phyloP scores from a whole-genome alignment of 2,888 invertebrate species.

The Amiota mariae region DNA sequence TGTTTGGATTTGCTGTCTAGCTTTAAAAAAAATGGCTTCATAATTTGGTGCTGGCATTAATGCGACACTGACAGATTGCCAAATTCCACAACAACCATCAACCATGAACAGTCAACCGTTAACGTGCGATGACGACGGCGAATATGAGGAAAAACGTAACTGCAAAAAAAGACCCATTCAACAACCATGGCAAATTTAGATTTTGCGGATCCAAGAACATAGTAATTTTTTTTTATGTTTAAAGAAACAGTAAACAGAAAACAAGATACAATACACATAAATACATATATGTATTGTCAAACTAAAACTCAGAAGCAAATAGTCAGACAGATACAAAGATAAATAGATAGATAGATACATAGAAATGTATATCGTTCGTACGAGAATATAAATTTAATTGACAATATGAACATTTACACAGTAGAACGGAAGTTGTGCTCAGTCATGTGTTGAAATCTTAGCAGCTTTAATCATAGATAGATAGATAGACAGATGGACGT shows the following conservation, averaged over 20 bases:
- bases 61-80: conserved; percentile 63
- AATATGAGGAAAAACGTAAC: neutral
- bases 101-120: conserved; percentile 1
- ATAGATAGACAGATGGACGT: too few species aligned
- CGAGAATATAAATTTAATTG: conserved; percentile 67
- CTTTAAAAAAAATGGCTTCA: conserved; percentile 13
- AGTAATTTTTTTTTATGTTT: neutral
- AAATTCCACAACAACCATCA: conserved; percentile 44
- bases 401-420: conserved; percentile 61
- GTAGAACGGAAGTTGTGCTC: conserved; percentile 65
- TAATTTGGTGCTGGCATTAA: conserved; percentile 41
- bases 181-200: too few species aligned
- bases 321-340: conserved; percentile 12
- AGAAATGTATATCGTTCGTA: conserved; percentile 46
- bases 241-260: too few species aligned
- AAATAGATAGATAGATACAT: conserved; percentile 17
- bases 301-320: neutral
- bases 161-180: conserved; percentile 1
- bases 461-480: too few species aligned
- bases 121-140: neutral
- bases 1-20: conserved; percentile 8
- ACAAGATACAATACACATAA: neutral
- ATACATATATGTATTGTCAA: too few species aligned
- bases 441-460: conserved; percentile 59
- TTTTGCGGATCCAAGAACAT: neutral